Evolutionary conservation across 53 echinoderm and acorn worm species (phyloP).

Genomic region (Holothuria scabra): DNA sequence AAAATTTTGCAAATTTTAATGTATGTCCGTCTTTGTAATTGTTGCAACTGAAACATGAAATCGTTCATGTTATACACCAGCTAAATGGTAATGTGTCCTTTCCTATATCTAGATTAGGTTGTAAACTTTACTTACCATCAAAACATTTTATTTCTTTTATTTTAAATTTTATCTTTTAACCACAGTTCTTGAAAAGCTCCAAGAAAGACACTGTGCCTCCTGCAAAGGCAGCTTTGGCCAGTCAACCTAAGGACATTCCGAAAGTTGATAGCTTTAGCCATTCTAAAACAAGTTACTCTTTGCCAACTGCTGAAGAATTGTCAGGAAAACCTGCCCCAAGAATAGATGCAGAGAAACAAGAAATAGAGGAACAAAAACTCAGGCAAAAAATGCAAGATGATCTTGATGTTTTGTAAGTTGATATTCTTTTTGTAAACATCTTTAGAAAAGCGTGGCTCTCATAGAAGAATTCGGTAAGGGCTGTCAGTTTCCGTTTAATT

Average conservation of each 20-base stretch:
- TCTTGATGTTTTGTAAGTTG: constrained; percentile 40
- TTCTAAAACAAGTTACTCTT: constrained; percentile 38
- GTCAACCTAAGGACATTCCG: not conserved
- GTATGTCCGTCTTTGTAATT: no score
- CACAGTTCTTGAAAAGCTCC: constrained; percentile 82
- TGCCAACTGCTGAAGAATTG: constrained; percentile 18
- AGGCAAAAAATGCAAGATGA: constrained; percentile 48
- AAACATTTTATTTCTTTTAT: not conserved
- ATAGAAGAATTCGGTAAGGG: no score
- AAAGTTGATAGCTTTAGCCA: not conserved
- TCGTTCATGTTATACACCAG: no score
- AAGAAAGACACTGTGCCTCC: constrained; percentile 63
- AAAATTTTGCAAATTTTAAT: no score
- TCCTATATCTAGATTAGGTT: no score
- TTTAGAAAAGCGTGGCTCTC: not conserved
- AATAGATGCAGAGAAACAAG: constrained; percentile 20
- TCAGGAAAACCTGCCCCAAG: constrained; percentile 2
- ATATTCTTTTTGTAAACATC: not conserved
- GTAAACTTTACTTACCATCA: not conserved
- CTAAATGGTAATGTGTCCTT: no score
- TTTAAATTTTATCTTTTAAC: not conserved
- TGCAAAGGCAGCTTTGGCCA: not conserved
- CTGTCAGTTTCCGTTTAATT: no score
- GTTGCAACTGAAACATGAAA: no score
- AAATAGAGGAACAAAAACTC: constrained; percentile 42